Conservation (phyloP, 2,797 vertebrate genomes). For the Trachurus trachurus region DNA sequence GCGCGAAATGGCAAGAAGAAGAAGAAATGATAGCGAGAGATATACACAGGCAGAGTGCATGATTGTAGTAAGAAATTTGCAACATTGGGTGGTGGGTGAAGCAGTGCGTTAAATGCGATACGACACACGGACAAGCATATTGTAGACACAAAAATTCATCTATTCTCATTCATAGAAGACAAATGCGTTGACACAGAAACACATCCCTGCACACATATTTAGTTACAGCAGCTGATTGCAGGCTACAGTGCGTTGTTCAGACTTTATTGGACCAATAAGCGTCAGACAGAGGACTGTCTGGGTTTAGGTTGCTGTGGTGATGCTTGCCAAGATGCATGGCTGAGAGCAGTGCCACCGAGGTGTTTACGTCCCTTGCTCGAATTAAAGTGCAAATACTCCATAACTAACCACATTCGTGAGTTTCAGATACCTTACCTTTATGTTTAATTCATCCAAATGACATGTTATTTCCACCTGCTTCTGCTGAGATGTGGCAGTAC, state of each 20-base stretch:
- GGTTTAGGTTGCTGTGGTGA: slow-evolving; percentile 69
- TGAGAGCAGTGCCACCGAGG: slow-evolving; percentile 3
- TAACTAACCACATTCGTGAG: neutral
- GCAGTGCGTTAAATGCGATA: slow-evolving; percentile 54
- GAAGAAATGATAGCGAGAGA: slow-evolving; percentile 44
- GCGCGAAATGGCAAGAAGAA: slow-evolving; percentile 50
- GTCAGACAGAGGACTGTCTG: slow-evolving; percentile 62
- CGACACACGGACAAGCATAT: slow-evolving; percentile 49
- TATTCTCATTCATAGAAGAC: slow-evolving; percentile 46
- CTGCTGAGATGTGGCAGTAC: neutral
- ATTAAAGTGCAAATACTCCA: slow-evolving; percentile 15
- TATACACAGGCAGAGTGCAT: slow-evolving; percentile 23
- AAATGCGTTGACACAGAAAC: slow-evolving; percentile 32
- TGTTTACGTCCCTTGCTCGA: slow-evolving; percentile 21
- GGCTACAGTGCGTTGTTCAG: slow-evolving; percentile 44
- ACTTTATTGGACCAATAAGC: slow-evolving; percentile 70
- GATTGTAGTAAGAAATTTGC: slow-evolving; percentile 42
- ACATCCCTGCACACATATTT: slow-evolving; percentile 40
- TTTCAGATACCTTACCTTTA: neutral
- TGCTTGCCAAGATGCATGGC: slow-evolving; percentile 48
- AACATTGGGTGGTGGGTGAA: slow-evolving; percentile 44
- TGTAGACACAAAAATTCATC: slow-evolving; percentile 17
- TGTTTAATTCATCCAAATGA: neutral
- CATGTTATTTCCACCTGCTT: neutral
- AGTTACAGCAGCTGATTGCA: slow-evolving; percentile 62